Base-by-base conservation (phyloP, 2,113 vertebrate genomes). In the Myrmecophaga tridactyla region DNA sequence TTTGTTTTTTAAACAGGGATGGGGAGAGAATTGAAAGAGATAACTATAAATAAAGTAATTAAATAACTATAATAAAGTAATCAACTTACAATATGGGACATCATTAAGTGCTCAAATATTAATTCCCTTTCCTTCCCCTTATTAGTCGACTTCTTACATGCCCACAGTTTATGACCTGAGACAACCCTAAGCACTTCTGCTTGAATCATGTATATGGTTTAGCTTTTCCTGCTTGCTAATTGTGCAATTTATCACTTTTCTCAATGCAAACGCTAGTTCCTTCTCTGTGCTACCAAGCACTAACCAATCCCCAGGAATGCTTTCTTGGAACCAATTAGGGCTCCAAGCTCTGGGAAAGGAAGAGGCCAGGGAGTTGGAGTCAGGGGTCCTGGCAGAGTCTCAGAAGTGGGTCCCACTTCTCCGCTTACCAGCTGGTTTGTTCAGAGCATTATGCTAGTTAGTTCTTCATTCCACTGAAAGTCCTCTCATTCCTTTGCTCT, bases 311-410 rank as follows among this genome's bases (percentile, higher is more conserved):
- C 43, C 63, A n/a, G 9, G 62, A 25, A 23, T 23, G 34, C 53
- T 18, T 60, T 78, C 43, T 17, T 4, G 14, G 70, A 69, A 60
- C 41, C 60, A 9, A 2, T 34, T 41, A 73, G 58, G 23, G 6
- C 58, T 34, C 4, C 6, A 69, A 82, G 20, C 15, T 48, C 27
- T 20, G 31, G 31, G 41, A 51, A 60, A 36, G 73, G 56, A 86
- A 2, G 4, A 17, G 25, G 14, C 21, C 51, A 17, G 25, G 53
- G 17, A 80, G n/a, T 20, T 21, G 7, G 13, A 36, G 63, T 23
- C 11, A 21, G 70, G 46, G n/a, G 65, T 1, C 21, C 4, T 0
- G 4, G 2, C 15, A 17, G 3, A 13, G 34, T 6, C 20, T 6
- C 36, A 70, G 72, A 70, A 21, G 15, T 7, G 23, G 36, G 23